Evolutionary conservation across 2,888 invertebrate species (phyloP).

Genomic region (Eledona agricola): DNA sequence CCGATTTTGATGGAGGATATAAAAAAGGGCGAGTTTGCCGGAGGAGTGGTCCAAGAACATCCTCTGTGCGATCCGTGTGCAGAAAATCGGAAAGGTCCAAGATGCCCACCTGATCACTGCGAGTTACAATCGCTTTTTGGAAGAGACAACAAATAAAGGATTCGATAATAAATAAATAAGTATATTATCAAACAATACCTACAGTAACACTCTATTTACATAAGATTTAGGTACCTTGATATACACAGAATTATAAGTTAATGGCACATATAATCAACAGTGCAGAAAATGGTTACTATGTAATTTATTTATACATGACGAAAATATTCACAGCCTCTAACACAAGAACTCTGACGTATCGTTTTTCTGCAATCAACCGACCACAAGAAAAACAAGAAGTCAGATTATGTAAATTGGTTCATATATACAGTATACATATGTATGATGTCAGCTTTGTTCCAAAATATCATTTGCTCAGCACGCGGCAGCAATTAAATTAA

Average conservation of each 20-base stretch:
- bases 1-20: conserved; percentile 52
- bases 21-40: conserved; percentile 53
- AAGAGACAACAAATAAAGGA: conserved; percentile 20
- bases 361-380: conserved; percentile 12
- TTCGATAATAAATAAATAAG: conserved; percentile 54
- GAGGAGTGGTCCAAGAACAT: conserved; percentile 44
- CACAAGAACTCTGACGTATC: conserved; percentile 47
- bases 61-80: conserved; percentile 54
- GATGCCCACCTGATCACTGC: conserved; percentile 48
- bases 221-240: conserved; percentile 44
- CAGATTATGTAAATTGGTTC: conserved; percentile 29
- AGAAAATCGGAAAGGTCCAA: conserved; percentile 45
- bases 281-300: conserved; percentile 48
- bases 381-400: conserved; percentile 16
- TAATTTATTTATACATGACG: conserved; percentile 47
- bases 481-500: conserved; percentile 31
- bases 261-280: conserved; percentile 55
- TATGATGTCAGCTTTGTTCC: no score
- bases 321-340: conserved; percentile 58
- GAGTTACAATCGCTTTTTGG: conserved; percentile 19
- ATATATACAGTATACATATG: no score
- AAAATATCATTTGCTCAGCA: no score
- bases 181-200: conserved; percentile 57
- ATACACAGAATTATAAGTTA: conserved; percentile 53
- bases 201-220: conserved; percentile 52